Evolutionary conservation across 2,797 vertebrate species (phyloP), one percentile per base, ranked within the genome.

Genomic region (Anabacerthia variegaticeps): DNA sequence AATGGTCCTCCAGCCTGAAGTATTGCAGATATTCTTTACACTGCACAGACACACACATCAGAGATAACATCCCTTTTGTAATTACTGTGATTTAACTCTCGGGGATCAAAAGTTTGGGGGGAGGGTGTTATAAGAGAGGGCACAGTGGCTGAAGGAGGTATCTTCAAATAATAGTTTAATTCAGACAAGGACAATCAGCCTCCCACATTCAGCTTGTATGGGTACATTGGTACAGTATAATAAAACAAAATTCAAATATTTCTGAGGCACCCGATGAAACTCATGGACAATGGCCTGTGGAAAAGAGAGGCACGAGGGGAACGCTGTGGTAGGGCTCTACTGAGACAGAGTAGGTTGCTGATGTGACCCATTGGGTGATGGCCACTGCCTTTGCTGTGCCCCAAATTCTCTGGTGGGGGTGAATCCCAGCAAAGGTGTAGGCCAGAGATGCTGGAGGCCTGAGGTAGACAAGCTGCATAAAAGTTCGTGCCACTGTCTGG

Each of bases 401-500:
- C 55, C 51, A 58, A 19, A 82, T 56, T 43, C 44, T 39, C 67
- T 49, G 49, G 24, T 23, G 32, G 24, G 10, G 32, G 23, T 56
- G 74, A 89, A 61, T 10, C 32, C 49, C 30, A n/a, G 49, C 5
- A 9, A 68, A 78, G 36, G 69, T 46, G 72, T 3, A 0, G 3
- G 59, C 9, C 43, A 56, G 67, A 82, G 74, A 26, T 39, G 19
- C 28, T 12, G 9, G 52, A 74, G 46, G n/a, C 85, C 87, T 87
- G 37, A 91, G 83, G 30, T 15, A 85, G 59, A 79, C 27, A 41
- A 83, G 27, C 37, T 58, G 69, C 74, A 27, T 75, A 37, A 44
- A 54, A 76, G 23, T 87, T 92, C 88, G 36, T 55, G 62, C 54
- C 73, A 19, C 75, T 93, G 61, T 85, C 91, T 92, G 84, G 68